These are phyloP conservation scores for Oithona nana DNA, from an alignment of 2,888 invertebrate species.

Conservation along the genomic window DNA sequence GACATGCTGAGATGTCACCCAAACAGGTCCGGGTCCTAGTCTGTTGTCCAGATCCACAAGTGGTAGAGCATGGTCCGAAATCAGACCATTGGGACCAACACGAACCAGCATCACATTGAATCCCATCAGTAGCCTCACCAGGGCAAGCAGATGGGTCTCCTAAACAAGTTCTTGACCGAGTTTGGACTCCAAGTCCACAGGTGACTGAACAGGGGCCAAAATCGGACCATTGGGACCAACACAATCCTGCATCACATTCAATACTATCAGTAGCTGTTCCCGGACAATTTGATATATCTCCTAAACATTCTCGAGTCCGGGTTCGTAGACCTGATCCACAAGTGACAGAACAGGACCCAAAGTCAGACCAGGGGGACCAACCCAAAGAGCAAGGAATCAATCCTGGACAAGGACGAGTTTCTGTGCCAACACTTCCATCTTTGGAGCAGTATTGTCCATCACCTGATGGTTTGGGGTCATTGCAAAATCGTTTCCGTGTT, in stretches of 20 bases:
- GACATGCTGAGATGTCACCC: too few species aligned
- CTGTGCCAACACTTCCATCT: neutral
- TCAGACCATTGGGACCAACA: too few species aligned
- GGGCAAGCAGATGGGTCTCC: neutral
- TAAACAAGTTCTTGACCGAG: neutral
- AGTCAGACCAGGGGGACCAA: neutral
- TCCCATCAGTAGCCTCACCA: too few species aligned
- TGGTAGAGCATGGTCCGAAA: too few species aligned
- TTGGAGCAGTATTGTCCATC: neutral
- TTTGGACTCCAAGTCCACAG: neutral
- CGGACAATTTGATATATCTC: neutral
- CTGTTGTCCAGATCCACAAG: too few species aligned
- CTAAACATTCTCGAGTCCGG: neutral
- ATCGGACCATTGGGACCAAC: neutral
- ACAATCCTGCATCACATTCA: too few species aligned
- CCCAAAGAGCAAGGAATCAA: neutral
- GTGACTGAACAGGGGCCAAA: neutral
- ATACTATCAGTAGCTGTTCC: too few species aligned
- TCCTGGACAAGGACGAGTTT: neutral
- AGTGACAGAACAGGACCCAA: neutral
- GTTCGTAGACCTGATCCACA: neutral
- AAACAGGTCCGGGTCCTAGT: too few species aligned
- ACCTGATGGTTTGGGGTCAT: neutral
- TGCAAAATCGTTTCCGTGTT: neutral
- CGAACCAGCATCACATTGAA: too few species aligned